phyloP scores from a whole-genome alignment of 2,888 invertebrate genomes.

The Epinotia ramella region DNA sequence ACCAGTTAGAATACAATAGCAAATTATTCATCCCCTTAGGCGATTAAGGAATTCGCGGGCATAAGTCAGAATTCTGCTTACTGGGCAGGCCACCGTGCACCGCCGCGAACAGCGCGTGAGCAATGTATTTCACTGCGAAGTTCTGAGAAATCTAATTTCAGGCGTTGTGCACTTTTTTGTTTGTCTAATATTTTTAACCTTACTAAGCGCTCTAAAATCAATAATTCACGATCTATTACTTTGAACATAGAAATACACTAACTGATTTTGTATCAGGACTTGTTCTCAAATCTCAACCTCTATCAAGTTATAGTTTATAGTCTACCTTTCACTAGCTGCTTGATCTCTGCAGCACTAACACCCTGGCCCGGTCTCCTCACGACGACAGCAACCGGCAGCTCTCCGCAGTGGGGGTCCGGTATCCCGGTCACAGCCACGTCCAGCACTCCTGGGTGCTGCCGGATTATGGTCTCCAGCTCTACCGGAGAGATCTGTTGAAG shows the following conservation, averaged over 20 bases:
- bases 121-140: too few species aligned
- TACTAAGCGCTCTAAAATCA: too few species aligned
- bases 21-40: too few species aligned
- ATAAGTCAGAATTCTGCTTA: too few species aligned
- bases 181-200: too few species aligned
- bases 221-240: not conserved
- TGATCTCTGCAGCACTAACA: constrained; percentile 63
- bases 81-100: too few species aligned
- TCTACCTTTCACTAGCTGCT: constrained; percentile 64
- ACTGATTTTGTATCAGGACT: not conserved
- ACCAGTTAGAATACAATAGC: too few species aligned
- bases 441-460: constrained; percentile 61
- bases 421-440: constrained; percentile 65
- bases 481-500: constrained; percentile 64
- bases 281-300: not conserved
- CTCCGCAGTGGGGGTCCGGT: constrained; percentile 60
- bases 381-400: constrained; percentile 65
- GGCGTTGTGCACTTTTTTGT: too few species aligned
- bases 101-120: too few species aligned
- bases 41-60: too few species aligned
- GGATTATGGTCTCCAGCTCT: constrained; percentile 63
- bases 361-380: constrained; percentile 52
- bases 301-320: too few species aligned
- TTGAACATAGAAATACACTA: not conserved
- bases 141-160: too few species aligned